Conservation (phyloP, 2,888 invertebrate species). For the Noctua comes region DNA sequence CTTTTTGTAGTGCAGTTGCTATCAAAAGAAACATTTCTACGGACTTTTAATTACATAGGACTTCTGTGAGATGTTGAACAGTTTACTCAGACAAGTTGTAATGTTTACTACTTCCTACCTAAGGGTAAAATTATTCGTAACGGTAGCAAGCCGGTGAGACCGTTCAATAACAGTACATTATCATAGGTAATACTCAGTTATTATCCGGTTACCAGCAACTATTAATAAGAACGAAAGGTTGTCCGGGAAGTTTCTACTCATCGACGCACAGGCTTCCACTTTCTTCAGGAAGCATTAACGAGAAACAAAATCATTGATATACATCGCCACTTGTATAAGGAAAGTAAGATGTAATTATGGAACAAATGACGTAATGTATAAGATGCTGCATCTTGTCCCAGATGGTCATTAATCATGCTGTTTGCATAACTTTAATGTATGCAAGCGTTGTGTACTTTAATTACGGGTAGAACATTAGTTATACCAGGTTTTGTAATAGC, state of each 20-base stretch:
- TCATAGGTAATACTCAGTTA: constrained; percentile 50
- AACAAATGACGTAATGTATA: constrained; percentile 51
- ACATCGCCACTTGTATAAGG: constrained; percentile 20
- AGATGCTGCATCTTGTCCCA: constrained; percentile 45
- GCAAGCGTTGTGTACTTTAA: constrained; percentile 55
- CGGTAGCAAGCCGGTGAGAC: constrained; percentile 35
- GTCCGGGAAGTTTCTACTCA: constrained; percentile 65
- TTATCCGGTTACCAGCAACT: constrained; percentile 56
- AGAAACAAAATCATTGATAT: constrained; percentile 26
- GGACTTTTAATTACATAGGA: not conserved
- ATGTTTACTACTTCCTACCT: not conserved
- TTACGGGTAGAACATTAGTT: constrained; percentile 41
- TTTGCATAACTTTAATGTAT: constrained; percentile 58
- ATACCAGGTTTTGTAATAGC: constrained; percentile 25
- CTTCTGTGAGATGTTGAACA: not conserved
- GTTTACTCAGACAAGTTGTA: not conserved
- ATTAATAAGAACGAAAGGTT: constrained; percentile 56
- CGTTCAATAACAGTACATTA: constrained; percentile 40
- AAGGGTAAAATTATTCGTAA: constrained; percentile 31
- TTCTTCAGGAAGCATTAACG: constrained; percentile 73
- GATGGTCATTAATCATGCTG: constrained; percentile 62
- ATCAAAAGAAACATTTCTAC: not conserved
- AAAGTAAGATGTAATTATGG: constrained; percentile 58
- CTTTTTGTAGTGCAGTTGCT: too few species aligned
- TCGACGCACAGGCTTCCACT: constrained; percentile 64